phyloP scores from a whole-genome alignment of 2,113 vertebrate species.

The Notiomystis cincta region DNA sequence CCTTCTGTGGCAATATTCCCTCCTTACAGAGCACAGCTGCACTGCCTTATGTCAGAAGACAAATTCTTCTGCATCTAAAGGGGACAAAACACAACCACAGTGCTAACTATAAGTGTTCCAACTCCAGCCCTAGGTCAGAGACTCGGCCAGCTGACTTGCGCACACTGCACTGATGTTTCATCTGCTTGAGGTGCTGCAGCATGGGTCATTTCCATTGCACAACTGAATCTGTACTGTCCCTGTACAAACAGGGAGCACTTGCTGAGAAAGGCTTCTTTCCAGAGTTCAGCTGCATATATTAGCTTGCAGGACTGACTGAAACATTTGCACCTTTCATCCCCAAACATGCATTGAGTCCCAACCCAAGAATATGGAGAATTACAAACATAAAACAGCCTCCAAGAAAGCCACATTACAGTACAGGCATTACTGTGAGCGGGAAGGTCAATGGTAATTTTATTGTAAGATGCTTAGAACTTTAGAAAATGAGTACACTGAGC shows the following conservation, averaged over 20 bases:
- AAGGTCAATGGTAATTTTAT: not conserved
- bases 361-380: not conserved
- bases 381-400: not conserved
- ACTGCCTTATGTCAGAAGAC: rapidly evolving
- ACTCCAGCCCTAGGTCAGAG: not conserved
- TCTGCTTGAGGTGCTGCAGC: not conserved
- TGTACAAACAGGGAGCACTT: not conserved
- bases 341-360: not conserved
- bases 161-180: not conserved
- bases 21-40: not conserved
- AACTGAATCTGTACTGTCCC: not conserved
- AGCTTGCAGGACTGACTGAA: not conserved
- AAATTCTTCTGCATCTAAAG: not conserved
- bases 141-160: not conserved
- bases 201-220: not conserved
- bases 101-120: not conserved
- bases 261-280: not conserved
- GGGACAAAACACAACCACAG: not conserved
- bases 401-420: not conserved
- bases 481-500: not conserved
- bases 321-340: not conserved
- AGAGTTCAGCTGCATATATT: not conserved
- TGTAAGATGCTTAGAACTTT: not conserved
- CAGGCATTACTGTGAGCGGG: not conserved
- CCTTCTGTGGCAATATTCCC: not conserved